These are phyloP conservation scores for Chlamydotis undulata DNA, from an alignment of 2,113 vertebrate species.

Conservation along the genomic window DNA sequence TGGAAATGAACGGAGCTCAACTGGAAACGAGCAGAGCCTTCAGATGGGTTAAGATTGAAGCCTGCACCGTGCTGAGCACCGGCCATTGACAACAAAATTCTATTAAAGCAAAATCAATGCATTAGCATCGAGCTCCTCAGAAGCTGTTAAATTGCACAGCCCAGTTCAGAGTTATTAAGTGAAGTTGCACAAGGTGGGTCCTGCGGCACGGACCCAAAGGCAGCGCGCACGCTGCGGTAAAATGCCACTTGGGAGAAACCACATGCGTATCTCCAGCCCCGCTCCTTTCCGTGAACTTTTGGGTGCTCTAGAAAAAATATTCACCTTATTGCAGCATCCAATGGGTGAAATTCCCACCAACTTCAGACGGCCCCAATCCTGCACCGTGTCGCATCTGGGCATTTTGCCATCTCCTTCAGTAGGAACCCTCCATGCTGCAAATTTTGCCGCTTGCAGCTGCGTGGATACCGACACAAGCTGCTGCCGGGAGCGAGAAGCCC, in stretches of 20 bases:
- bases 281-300: background rate
- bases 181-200: constrained; percentile 28
- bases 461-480: rapidly evolving
- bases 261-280: rapidly evolving
- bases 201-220: background rate
- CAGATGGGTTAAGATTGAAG: constrained; percentile 76
- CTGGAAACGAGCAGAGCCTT: constrained; percentile 77
- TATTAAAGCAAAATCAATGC: constrained; percentile 74
- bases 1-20: constrained; percentile 82
- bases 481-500: rapidly evolving
- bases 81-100: constrained; percentile 71
- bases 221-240: background rate
- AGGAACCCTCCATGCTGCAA: rapidly evolving
- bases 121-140: constrained; percentile 65
- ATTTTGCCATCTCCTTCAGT: rapidly evolving
- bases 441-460: rapidly evolving
- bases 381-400: rapidly evolving
- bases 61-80: constrained; percentile 54
- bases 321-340: background rate
- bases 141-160: constrained; percentile 63
- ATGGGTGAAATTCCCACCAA: background rate
- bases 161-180: constrained; percentile 35
- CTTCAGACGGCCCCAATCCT: rapidly evolving
- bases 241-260: background rate
- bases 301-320: background rate